Evolutionary conservation across 2,888 invertebrate species (phyloP).

Genomic region (Lithosia quadra): DNA sequence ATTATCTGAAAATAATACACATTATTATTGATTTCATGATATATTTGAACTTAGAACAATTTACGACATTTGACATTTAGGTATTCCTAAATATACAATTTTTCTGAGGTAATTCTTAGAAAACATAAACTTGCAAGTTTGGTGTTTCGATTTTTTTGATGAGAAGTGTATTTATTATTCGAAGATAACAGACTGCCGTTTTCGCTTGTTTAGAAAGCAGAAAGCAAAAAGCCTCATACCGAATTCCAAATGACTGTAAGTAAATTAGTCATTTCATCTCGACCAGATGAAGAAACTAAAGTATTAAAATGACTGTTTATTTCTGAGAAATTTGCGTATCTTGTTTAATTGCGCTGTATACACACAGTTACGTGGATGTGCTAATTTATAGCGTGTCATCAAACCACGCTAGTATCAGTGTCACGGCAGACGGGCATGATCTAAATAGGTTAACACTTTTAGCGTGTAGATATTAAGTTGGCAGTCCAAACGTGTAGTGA

Average conservation of each 20-base stretch:
- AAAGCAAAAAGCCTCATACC: background rate
- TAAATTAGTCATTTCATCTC: background rate
- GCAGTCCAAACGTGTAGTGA: background rate
- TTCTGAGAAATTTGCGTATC: conserved; percentile 11
- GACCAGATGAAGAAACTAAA: background rate
- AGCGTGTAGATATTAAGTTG: background rate
- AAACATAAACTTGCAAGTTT: too few relatives aligned
- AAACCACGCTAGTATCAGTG: conserved; percentile 20
- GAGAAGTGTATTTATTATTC: background rate
- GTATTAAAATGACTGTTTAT: background rate
- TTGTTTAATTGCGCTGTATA: conserved; percentile 3
- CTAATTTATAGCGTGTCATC: conserved; percentile 31
- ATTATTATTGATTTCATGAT: too few relatives aligned
- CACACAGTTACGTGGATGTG: conserved; percentile 29
- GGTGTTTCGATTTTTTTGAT: too few relatives aligned
- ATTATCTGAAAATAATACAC: too few relatives aligned
- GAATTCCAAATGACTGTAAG: background rate
- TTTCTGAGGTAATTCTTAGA: too few relatives aligned
- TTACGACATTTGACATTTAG: too few relatives aligned
- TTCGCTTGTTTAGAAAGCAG: background rate
- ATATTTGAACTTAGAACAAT: too few relatives aligned
- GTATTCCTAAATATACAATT: too few relatives aligned
- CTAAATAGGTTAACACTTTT: conserved; percentile 20
- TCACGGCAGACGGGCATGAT: conserved; percentile 38
- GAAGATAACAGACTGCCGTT: background rate